These are phyloP conservation scores for Caenorhabditis sulstoni DNA, from an alignment of 2,888 invertebrate genomes.

Conservation along the genomic window DNA sequence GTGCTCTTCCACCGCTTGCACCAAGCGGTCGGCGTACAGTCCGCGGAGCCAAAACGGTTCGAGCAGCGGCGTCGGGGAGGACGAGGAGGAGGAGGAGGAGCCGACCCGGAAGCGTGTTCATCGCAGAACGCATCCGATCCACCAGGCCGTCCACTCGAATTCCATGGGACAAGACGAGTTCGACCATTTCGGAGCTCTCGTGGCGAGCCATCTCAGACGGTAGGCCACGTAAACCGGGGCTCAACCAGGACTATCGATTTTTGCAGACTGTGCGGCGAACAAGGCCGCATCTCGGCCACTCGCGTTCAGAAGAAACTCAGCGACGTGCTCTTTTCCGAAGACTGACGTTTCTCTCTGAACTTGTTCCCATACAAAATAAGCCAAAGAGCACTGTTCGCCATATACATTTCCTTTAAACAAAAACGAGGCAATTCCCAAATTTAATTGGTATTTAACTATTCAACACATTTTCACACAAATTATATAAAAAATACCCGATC, in stretches of 20 bases:
- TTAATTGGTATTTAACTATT: too few relatives aligned
- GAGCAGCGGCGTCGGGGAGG: constrained; percentile 31
- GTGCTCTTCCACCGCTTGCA: constrained; percentile 26
- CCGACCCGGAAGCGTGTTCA: constrained; percentile 12
- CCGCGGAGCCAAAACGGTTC: constrained; percentile 20
- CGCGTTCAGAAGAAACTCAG: constrained; percentile 60
- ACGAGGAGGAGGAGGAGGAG: constrained; percentile 51
- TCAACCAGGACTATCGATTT: too few relatives aligned
- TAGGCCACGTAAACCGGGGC: too few relatives aligned
- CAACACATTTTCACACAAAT: too few relatives aligned
- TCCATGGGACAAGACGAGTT: constrained; percentile 54
- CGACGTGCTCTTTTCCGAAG: constrained; percentile 48
- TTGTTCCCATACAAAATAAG: too few relatives aligned
- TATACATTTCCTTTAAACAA: too few relatives aligned
- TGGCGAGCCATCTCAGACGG: constrained; percentile 61
- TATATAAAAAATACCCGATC: too few relatives aligned
- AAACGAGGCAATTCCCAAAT: too few relatives aligned
- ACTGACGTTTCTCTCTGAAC: constrained; percentile 35
- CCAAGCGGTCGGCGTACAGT: too few relatives aligned
- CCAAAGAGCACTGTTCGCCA: too few relatives aligned
- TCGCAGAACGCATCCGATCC: too few relatives aligned
- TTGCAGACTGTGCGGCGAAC: constrained; percentile 31
- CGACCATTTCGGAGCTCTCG: constrained; percentile 62
- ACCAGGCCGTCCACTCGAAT: too few relatives aligned
- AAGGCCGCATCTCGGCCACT: constrained; percentile 13